These are phyloP conservation scores for Scolopax rusticola DNA, from an alignment of 2,797 vertebrate species.

Conservation along the genomic window DNA sequence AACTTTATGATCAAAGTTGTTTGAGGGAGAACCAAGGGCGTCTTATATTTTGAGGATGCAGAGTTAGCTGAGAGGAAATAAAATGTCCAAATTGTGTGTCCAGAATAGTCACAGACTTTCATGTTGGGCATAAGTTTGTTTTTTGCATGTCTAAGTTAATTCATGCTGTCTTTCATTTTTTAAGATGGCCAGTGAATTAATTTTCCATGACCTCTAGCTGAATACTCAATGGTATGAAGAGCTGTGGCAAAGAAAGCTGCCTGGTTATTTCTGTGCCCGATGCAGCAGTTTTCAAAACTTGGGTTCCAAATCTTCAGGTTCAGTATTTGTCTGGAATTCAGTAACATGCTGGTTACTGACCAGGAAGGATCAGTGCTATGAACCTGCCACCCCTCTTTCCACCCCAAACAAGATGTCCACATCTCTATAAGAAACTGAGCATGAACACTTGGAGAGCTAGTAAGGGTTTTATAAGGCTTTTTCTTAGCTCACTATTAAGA, in stretches of 20 bases:
- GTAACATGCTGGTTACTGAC: not conserved
- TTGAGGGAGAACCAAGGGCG: not conserved
- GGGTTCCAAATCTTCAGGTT: not conserved
- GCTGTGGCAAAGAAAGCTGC: not conserved
- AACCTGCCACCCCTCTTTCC: not conserved
- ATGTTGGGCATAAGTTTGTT: not conserved
- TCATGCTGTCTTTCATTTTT: not conserved
- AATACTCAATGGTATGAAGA: not conserved
- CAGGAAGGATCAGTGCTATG: not conserved
- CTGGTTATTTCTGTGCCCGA: not conserved
- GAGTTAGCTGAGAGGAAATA: not conserved
- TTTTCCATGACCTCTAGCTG: conserved; percentile 11
- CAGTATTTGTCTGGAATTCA: not conserved
- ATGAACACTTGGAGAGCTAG: not conserved
- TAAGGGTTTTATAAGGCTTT: not conserved
- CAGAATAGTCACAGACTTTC: not conserved
- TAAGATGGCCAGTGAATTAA: not conserved
- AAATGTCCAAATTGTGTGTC: not conserved
- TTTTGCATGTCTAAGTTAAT: not conserved
- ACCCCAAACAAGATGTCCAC: not conserved
- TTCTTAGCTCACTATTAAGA: not conserved
- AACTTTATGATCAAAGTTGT: not conserved
- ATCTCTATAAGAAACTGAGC: not conserved
- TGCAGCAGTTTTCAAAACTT: not conserved
- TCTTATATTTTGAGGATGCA: not conserved